Conservation (phyloP, 2,888 invertebrate species). For the Drosophila seclusa region DNA sequence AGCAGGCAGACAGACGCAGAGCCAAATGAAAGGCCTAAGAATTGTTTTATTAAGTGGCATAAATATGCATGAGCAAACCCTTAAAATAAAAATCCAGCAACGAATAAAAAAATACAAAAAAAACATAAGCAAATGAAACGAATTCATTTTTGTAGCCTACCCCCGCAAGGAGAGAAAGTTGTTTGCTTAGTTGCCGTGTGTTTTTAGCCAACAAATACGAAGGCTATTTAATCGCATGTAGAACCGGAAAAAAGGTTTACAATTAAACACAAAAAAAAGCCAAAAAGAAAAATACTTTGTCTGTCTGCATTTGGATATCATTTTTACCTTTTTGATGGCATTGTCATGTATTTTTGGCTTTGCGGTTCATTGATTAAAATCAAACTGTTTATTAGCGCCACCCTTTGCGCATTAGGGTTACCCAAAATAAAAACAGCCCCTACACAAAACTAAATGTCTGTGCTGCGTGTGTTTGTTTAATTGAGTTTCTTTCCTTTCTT, state of each 20-base stretch:
- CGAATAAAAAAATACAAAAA: conserved; percentile 3
- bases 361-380: conserved; percentile 81
- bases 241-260: conserved; percentile 64
- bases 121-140: conserved; percentile 13
- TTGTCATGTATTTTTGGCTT: conserved; percentile 71
- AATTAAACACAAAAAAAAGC: conserved; percentile 55
- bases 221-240: conserved; percentile 61
- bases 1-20: conserved; percentile 29
- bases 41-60: conserved; percentile 72
- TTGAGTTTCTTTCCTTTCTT: conserved; percentile 64
- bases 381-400: conserved; percentile 74
- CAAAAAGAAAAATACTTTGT: conserved; percentile 22
- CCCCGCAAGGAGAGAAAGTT: conserved; percentile 51
- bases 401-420: conserved; percentile 28
- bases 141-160: conserved; percentile 36
- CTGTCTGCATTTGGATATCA: conserved; percentile 47
- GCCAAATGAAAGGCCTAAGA: conserved; percentile 47
- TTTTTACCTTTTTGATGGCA: conserved; percentile 51
- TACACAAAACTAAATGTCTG: conserved; percentile 22
- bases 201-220: conserved; percentile 50
- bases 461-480: conserved; percentile 73
- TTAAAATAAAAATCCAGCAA: conserved; percentile 34
- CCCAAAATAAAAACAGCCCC: conserved; percentile 27
- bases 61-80: conserved; percentile 79
- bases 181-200: conserved; percentile 71